These are phyloP conservation scores for Mirounga angustirostris DNA, from an alignment of 2,113 vertebrate genomes.

Conservation along the genomic window DNA sequence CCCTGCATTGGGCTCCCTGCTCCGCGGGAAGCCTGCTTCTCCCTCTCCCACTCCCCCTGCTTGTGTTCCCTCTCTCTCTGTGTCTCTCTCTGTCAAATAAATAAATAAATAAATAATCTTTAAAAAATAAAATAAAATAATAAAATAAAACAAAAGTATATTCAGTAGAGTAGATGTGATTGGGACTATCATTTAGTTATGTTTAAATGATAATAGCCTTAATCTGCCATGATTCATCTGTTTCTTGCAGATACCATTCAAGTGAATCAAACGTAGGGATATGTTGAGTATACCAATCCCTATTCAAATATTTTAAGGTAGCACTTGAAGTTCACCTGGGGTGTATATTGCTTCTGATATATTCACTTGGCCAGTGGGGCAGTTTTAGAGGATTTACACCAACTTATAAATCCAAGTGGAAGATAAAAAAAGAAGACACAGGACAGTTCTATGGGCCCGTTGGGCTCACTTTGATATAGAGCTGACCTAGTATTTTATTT, in stretches of 20 bases:
- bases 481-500: not conserved
- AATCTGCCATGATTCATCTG: not conserved
- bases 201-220: not conserved
- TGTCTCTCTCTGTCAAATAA: too few species aligned
- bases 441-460: not conserved
- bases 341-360: not conserved
- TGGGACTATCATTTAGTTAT: not conserved
- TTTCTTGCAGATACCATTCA: not conserved
- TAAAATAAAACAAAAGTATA: not conserved
- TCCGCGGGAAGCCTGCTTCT: too few species aligned
- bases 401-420: not conserved
- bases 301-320: not conserved
- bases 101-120: too few species aligned
- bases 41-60: too few species aligned
- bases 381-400: not conserved
- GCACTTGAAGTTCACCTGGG: not conserved
- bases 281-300: not conserved
- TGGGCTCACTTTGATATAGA: not conserved
- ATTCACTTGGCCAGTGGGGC: not conserved
- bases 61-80: too few species aligned
- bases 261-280: not conserved
- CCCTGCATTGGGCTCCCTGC: too few species aligned
- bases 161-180: not conserved
- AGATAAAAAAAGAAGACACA: not conserved
- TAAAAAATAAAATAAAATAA: too few species aligned